Conservation (phyloP, 2,888 invertebrate species). For the Nycteola revayana region DNA sequence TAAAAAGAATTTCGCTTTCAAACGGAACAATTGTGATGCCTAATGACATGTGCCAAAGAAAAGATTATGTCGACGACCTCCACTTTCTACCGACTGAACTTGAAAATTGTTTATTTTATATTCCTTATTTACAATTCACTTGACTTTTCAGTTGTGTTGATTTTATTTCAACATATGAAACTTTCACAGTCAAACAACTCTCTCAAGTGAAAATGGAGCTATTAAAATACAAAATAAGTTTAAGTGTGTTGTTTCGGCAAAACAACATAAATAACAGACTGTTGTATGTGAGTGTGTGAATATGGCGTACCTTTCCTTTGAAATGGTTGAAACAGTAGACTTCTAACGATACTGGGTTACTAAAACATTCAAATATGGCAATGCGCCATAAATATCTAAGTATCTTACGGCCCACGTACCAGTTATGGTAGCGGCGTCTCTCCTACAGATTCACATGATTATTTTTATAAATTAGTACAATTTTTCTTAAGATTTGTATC, state of each 20-base stretch:
- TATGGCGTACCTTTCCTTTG: constrained; percentile 1
- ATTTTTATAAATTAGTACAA: constrained; percentile 16
- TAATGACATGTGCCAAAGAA: constrained; percentile 50
- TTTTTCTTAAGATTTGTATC: constrained; percentile 17
- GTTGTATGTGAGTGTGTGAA: constrained; percentile 5
- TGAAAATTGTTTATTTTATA: constrained; percentile 37
- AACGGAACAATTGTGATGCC: constrained; percentile 46
- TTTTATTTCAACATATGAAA: constrained; percentile 15
- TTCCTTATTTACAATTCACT: constrained; percentile 36
- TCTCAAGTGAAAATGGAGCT: constrained; percentile 8
- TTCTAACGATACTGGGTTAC: constrained; percentile 5
- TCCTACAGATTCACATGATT: constrained; percentile 16
- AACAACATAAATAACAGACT: constrained; percentile 3
- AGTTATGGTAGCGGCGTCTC: constrained; percentile 13
- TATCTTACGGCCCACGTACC: constrained; percentile 1
- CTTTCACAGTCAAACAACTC: constrained; percentile 23
- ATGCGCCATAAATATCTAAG: constrained; percentile 14
- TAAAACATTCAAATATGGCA: constrained; percentile 13
- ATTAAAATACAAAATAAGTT: constrained; percentile 15
- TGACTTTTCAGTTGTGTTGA: constrained; percentile 24
- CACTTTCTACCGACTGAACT: constrained; percentile 57
- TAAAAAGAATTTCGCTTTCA: constrained; percentile 50
- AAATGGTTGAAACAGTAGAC: not conserved
- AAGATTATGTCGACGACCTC: constrained; percentile 53
- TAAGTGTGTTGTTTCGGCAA: constrained; percentile 12